Conservation (phyloP, 2,797 vertebrate genomes). For the Margarornis squamiger region DNA sequence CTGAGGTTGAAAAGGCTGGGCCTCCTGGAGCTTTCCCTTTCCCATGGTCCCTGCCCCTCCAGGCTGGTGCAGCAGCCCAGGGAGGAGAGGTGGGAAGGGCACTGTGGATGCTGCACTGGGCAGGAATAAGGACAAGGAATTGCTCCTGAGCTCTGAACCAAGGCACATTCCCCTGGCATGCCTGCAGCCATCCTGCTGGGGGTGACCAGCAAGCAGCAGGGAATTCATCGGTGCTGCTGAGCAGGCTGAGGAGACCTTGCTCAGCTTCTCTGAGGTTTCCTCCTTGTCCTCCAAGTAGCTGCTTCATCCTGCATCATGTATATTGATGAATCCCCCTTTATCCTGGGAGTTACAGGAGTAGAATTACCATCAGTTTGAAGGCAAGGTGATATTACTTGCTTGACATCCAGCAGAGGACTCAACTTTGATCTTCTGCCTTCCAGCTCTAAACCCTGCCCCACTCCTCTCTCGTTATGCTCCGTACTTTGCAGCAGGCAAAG, state of each 20-base stretch:
- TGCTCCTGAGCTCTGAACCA: no score
- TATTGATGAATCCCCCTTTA: neutral
- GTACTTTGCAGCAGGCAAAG: neutral
- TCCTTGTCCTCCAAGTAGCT: neutral
- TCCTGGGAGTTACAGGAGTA: neutral
- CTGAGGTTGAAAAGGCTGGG: neutral
- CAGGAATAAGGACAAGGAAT: neutral
- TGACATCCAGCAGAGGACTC: neutral
- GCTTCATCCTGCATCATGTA: neutral
- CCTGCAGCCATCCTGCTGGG: neutral
- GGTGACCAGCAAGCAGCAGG: neutral
- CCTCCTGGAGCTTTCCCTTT: neutral
- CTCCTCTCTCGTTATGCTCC: neutral
- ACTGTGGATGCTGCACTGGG: rapidly evolving
- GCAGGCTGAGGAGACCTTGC: neutral
- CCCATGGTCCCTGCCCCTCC: neutral
- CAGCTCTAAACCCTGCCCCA: neutral
- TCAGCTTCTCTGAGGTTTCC: neutral
- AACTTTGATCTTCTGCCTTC: neutral
- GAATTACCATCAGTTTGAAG: neutral
- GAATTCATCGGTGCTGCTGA: neutral
- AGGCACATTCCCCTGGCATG: rapidly evolving
- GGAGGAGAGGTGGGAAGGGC: neutral
- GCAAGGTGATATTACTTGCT: neutral
- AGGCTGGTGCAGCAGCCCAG: neutral